Evolutionary conservation across 2,113 vertebrate genomes (phyloP), one percentile per base, ranked within the genome.

Genomic region (Micromys minutus): DNA sequence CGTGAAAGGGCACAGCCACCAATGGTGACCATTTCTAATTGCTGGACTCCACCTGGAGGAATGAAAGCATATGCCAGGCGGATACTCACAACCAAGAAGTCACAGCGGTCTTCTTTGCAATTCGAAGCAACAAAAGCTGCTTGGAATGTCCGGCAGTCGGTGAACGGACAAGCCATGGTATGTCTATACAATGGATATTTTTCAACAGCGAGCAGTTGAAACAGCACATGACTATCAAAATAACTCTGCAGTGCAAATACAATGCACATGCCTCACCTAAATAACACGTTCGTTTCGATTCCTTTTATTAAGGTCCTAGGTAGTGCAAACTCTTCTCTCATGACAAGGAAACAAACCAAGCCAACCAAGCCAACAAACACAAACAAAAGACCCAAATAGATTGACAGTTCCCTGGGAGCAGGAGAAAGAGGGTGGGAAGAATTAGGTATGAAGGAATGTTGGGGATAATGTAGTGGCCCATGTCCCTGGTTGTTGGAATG

Each of bases 161-260:
- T 34, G 29, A 47, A 65, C 34, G 52, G 85, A 92, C 36, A 72
- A 85, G 89, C 4, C 72, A 39, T 59, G n/a, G 72, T 36, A 15
- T 52, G 61, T 74, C 65, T 59, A 52, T 36, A 83, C 1, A 67
- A 92, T 12, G 47, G 15, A 34, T 90, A 79, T 69, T 65, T 77
- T 26, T 89, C 31, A 71, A 22, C 17, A 88, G 86, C 2, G 5
- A 39, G 86, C 0, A 76, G 10, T 34, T 75, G 31, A 88, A 84
- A n/a, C 8, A 90, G 86, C 8, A 57, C 2, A 24, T 61, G 7
- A 71, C 88, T 52, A 36, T 85, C 29, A 89, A 89, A 94, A 93
- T 87, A 61, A 89, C 86, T 91, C 22, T 89, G 3, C 52, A 77
- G 10, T 67, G 45, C 77, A 77, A 67, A 95, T 75, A 71, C 77